Percentiles rank a stretch among this genome's conserved stretches.
These are phyloP conservation scores for Takifugu ocellatus DNA, from an alignment of 2,797 vertebrate species.

Conservation along the genomic window DNA sequence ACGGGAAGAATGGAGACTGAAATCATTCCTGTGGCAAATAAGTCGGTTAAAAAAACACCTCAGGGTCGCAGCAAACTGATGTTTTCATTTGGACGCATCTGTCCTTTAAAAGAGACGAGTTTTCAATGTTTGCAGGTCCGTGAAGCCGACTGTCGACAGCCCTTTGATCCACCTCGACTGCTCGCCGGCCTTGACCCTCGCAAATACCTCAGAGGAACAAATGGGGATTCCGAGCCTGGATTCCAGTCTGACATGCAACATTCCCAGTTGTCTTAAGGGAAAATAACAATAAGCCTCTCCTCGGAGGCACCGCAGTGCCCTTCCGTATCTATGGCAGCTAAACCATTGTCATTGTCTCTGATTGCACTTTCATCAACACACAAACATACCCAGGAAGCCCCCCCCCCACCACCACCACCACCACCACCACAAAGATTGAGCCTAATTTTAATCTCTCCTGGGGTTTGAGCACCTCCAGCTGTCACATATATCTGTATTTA, in stretches of 20 bases:
- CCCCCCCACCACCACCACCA: constrained; percentile 32
- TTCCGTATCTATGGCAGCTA: constrained; percentile 32
- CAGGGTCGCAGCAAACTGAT: no score
- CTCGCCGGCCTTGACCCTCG: constrained; percentile 22
- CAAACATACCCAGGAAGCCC: constrained; percentile 34
- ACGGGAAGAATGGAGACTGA: no score
- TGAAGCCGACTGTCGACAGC: constrained; percentile 1
- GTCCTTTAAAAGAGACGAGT: not conserved
- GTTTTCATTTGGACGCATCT: no score
- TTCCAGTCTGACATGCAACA: constrained; percentile 50
- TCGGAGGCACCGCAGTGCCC: constrained; percentile 19
- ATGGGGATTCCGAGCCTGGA: constrained; percentile 49
- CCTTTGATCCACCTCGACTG: constrained; percentile 32
- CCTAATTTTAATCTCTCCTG: constrained; percentile 60
- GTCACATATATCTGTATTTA: constrained; percentile 67
- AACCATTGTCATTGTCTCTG: constrained; percentile 35
- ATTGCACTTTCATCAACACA: constrained; percentile 26
- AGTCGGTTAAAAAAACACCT: no score
- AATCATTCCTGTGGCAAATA: no score
- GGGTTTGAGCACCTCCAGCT: constrained; percentile 53
- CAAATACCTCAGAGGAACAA: constrained; percentile 39
- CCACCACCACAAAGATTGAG: constrained; percentile 48
- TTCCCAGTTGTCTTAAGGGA: constrained; percentile 57
- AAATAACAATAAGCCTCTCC: constrained; percentile 30
- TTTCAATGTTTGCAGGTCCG: not conserved